Evolutionary conservation across 2,113 vertebrate genomes (phyloP).

Genomic region (Onychostruthus taczanowskii): DNA sequence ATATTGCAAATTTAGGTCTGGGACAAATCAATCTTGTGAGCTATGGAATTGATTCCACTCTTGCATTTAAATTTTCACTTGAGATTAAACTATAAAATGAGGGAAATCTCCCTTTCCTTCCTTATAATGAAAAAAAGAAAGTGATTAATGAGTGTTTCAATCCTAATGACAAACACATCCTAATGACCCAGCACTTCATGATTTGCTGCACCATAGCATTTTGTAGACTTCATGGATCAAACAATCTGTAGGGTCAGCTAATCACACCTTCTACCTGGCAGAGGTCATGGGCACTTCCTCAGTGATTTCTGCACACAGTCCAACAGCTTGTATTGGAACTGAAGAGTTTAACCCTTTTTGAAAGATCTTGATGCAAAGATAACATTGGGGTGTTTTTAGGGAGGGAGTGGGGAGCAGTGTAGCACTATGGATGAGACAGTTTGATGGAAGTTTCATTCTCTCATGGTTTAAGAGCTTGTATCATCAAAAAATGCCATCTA

Average conservation of each 20-base stretch:
- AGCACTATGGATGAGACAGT: neutral
- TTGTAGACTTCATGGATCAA: neutral
- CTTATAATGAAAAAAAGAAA: neutral
- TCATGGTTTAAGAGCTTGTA: neutral
- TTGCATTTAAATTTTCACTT: neutral
- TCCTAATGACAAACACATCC: neutral
- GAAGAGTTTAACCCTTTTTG: neutral
- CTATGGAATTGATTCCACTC: neutral
- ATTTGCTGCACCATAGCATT: neutral
- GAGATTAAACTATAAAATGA: neutral
- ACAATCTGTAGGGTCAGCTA: neutral
- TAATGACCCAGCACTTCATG: neutral
- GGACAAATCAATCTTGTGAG: neutral
- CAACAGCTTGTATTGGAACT: neutral
- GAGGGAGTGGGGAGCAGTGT: neutral
- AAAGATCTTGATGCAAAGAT: neutral
- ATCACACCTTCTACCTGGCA: neutral
- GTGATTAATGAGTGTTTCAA: conserved; percentile 9
- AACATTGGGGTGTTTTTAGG: neutral
- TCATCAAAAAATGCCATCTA: neutral
- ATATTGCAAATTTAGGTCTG: neutral
- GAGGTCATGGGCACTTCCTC: neutral
- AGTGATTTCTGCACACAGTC: neutral
- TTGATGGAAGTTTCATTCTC: neutral
- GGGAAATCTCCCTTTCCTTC: neutral